Base-by-base conservation (phyloP, 2,797 vertebrate species). In the Nyctibius grandis region DNA sequence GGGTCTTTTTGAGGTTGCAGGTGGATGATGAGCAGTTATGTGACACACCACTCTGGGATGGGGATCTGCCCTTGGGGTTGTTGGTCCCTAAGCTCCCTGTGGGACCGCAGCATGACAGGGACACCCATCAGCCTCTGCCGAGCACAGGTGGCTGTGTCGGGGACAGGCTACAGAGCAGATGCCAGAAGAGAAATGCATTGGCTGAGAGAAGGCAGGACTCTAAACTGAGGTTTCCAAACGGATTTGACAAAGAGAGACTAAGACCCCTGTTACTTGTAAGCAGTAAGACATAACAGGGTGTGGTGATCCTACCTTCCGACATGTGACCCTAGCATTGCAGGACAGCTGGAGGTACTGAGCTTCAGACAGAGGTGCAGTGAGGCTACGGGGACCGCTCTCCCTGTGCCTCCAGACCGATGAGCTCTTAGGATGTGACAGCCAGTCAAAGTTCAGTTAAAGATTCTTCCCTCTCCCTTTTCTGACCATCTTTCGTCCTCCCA, bases 401-500 rank as follows among this genome's bases (percentile, higher is more conserved):
- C 89, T 67, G 85, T 9, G 77, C 80, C 91, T 89, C 85, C 78
- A 78, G 84, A 69, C 73, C 45, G 15, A 74, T 57, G 61, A 77
- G 59, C 80, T 74, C 84, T 42, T 72, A 83, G 92, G 93, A 72
- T 50, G 25, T 72, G 70, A 76, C 91, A 95, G 94, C 90, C 95
- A 44, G 92, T 86, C 84, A 89, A 93, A 95, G 92, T 75, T 97
- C 96, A 95, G 96, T 95, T 95, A 95, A 97, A 96, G 96, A 90
- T 61, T 97, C 95, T 97, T 95, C 96, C 97, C 96, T 97, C 93
- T 97, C 95, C 96, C 95, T 97, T 96, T 95, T 97, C 96, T 97
- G 96, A 96, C 95, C 92, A 89, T 96, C 95, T 97, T 96, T 96
- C 97, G 89, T 95, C 97, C 96, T 97, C 94, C 96, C 95, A 91